Evolutionary conservation across 2,797 vertebrate genomes (phyloP), one percentile per base, ranked within the genome.

Genomic region (Oophaga sylvatica): DNA sequence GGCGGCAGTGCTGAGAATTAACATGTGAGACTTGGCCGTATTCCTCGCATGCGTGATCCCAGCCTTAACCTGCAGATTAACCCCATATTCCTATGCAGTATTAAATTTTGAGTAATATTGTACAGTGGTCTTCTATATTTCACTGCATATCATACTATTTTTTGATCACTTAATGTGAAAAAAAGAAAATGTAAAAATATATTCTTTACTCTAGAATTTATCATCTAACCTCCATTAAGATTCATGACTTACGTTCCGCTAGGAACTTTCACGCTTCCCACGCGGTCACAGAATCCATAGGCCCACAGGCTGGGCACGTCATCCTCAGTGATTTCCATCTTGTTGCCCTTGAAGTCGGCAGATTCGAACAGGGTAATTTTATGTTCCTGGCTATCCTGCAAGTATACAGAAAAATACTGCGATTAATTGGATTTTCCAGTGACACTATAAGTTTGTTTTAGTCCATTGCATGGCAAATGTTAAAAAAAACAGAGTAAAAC

Each of bases 281-380:
- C 97, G 0, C 96, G 96, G 95, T 97, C 97, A 0, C 95, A 96
- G 96, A 99, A 98, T 92, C 97, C 97, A 0, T 97, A 96, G 89
- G 95, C 96, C 97, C 98, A 99, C 87, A 99, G 96, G 92, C 97
- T 98, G 92, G 98, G 97, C 89, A 97, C 96, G 0, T 99, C 97
- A 0, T 98, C 97, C 92, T 97, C 97, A 92, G 96, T 96, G 94
- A 99, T 97, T 93, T 99, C 98, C 93, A 95, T 96, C 96, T 97
- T 97, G 95, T 97, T 98, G 93, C 97, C 97, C 95, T 97, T 97
- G 96, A 99, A 99, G 95, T 97, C 96, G 83, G 96, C 95, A 57
- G 95, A 95, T 95, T 98, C 97, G 0, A 95, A 99, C 91, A 98
- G 95, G 94, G 96, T 96, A 96, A 98, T 98, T 95, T 97, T 98